Evolutionary conservation across 1,140 invertebrate genomes (phyloP).

Genomic region (Hetaerina americana): DNA sequence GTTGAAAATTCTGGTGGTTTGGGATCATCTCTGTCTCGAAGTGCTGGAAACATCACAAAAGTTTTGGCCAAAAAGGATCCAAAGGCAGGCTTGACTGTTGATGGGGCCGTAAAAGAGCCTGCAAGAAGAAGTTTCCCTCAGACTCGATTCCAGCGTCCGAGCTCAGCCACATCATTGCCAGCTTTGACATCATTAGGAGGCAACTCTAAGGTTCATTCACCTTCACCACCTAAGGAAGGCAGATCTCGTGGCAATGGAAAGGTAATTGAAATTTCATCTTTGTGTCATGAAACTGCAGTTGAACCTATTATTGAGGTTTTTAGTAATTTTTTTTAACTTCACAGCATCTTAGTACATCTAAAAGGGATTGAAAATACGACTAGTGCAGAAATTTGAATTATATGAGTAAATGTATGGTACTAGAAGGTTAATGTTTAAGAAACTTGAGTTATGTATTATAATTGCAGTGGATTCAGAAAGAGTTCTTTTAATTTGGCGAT

Average conservation of each 20-base stretch:
- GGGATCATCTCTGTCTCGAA: constrained; percentile 16
- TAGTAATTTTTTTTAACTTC: no score
- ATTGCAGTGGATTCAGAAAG: no score
- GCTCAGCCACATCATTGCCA: constrained; percentile 40
- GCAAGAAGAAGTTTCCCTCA: constrained; percentile 6
- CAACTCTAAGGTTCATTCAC: background rate
- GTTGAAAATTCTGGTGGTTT: constrained; percentile 15
- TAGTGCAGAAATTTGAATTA: no score
- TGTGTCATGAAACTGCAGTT: no score
- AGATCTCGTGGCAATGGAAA: background rate
- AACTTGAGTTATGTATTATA: no score
- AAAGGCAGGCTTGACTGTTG: constrained; percentile 12
- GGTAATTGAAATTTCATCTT: no score
- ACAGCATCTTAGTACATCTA: no score
- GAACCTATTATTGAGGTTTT: no score
- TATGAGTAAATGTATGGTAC: no score
- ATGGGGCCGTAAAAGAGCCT: constrained; percentile 1
- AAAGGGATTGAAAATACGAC: no score
- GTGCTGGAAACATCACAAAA: constrained; percentile 12
- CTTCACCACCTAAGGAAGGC: background rate
- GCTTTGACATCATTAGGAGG: constrained; percentile 25
- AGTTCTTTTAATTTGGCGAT: no score
- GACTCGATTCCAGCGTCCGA: constrained; percentile 36
- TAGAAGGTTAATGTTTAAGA: no score
- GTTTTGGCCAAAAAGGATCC: constrained; percentile 4